Base-by-base conservation (phyloP, 53 echinoderm and acorn worm species). In the Astropecten irregularis region DNA sequence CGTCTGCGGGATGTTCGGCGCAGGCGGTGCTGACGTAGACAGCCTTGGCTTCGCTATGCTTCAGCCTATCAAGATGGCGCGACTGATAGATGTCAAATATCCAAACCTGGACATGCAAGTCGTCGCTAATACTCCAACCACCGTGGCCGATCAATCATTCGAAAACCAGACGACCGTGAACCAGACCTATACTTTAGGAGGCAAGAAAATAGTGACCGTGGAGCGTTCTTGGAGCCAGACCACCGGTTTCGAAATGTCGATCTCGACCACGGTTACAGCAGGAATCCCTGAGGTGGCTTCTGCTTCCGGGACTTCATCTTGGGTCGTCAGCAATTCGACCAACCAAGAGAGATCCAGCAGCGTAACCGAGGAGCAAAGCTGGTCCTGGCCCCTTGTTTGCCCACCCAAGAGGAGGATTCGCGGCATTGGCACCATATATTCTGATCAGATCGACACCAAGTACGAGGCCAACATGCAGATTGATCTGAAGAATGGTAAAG, bases 1-100 rank as follows among this genome's bases (percentile, higher is more conserved):
- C 20, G 39, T 66, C 30, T 66, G 30, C 9, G 67, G 67, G 39
- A 66, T 66, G 67, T 66, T 66, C 20, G 67, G 67, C 19, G 20
- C 2, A 20, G 9, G 10, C 33, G 67, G 67, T 11, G 29, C 28
- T 27, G 67, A 66, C 32, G 67, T 66, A 7, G 67, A 66, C 14
- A 31, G 67, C 39, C 67, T 66, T 25, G 67, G 67, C 19, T 66
- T 66, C 67, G 35, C 35, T 66, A 13, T 66, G 7, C 5, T 66
- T 11, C 28, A 32, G 6, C 29, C 67, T 11, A 32, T 66, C 33
- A 31, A 32, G 39, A 66, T 2, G 67, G 67, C 33, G 9, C 20
- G 4, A 20, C 20, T 66, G 67, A 31, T 36, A 18, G 38, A 66
- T 18, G 67, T 66, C 39, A 36, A 30, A 8, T 66, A 66, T 1